These are phyloP conservation scores for Muricea muricata DNA, from an alignment of 92 coral and sea anemone genomes.

Conservation along the genomic window DNA sequence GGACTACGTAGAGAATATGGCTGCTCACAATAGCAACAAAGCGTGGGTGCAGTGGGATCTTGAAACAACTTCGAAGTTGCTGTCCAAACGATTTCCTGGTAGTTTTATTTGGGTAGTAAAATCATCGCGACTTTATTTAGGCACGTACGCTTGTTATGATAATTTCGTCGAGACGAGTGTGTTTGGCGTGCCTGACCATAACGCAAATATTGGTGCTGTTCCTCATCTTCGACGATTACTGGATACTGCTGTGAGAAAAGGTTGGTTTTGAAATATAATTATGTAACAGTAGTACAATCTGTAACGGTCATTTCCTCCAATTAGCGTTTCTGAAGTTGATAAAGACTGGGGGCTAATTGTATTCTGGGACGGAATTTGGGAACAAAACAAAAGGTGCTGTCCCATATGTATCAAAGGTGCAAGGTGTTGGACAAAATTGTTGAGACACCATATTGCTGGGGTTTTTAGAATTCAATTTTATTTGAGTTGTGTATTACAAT, in stretches of 20 bases:
- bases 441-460: too few species aligned
- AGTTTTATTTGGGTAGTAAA: constrained; percentile 96
- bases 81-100: constrained; percentile 83
- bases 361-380: too few species aligned
- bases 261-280: constrained; percentile 48
- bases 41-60: constrained; percentile 96
- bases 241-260: constrained; percentile 74
- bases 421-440: too few species aligned
- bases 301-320: too few species aligned
- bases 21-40: constrained; percentile 69
- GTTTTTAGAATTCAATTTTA: too few species aligned
- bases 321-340: too few species aligned
- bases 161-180: constrained; percentile 88
- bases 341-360: too few species aligned
- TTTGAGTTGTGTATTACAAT: too few species aligned
- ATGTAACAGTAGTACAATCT: background rate
- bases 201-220: constrained; percentile 80
- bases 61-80: constrained; percentile 82
- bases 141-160: constrained; percentile 86
- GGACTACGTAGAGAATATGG: constrained; percentile 95
- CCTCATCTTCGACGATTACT: constrained; percentile 71
- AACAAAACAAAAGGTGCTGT: too few species aligned
- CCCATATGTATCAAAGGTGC: too few species aligned
- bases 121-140: constrained; percentile 78
- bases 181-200: constrained; percentile 94